Evolutionary conservation across 2,888 invertebrate species (phyloP), one percentile per base, ranked within the genome.

Genomic region (Graphium colonna): DNA sequence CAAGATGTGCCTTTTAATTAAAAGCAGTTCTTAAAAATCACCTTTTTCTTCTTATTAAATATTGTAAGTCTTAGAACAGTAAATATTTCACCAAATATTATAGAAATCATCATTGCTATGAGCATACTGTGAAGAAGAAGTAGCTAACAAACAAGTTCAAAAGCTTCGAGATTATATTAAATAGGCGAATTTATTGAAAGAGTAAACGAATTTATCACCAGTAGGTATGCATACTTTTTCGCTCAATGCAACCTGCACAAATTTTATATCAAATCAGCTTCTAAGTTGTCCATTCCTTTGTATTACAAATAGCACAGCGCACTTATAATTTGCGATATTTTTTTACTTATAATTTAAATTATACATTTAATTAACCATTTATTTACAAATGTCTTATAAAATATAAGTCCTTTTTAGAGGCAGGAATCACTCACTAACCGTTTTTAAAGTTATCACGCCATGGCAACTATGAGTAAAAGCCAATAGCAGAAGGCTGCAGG

Each of bases 401-500:
- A 42, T 54, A 52, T 12, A 28, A 52, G 43, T 53, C 48, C 52
- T 13, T 43, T 40, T 41, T 18, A n/a, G 10, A 13, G 52, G 52
- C 52, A 53, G 52, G 52, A 53, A 43, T 53, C 48, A 46, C 48
- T 53, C 51, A 44, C 52, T 38, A 39, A 36, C 18, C 28, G 42
- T 28, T 49, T 40, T 45, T 33, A 47, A 56, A 7, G 41, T 43
- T 17, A 59, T 65, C 67, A 69, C 63, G 63, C 63, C 26, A 58
- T 50, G 17, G 69, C 41, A 1, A 64, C 38, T 15, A 61, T 42
- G 17, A 67, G 52, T 1, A 68, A 44, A 12, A 31, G 31, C 31
- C 31, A 31, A 31, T 9, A 31, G 31, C 31, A 31, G 31, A 31
- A 31, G 31, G 31, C 31, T 31, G 31, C 31, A 10, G 8, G 8